Conservation (phyloP, 2,888 invertebrate species). For the Hecatera dysodea region DNA sequence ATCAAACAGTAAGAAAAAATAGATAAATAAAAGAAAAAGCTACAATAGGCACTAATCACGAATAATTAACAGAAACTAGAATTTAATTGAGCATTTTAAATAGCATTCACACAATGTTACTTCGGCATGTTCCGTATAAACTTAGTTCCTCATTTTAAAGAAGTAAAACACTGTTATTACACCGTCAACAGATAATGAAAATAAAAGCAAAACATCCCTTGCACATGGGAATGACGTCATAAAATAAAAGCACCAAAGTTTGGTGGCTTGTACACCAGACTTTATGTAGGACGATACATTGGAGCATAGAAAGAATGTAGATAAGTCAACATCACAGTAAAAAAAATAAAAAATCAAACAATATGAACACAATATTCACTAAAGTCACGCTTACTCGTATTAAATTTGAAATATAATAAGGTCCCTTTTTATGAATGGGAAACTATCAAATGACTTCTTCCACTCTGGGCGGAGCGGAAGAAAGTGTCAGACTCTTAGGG, state of each 20-base stretch:
- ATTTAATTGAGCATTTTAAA: neutral
- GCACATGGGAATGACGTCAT: slow-evolving; percentile 10
- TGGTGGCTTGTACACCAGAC: slow-evolving; percentile 16
- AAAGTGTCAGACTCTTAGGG: too few species aligned
- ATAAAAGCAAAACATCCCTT: slow-evolving; percentile 36
- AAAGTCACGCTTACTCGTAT: neutral
- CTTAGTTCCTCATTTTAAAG: neutral
- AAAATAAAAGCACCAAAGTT: slow-evolving; percentile 45
- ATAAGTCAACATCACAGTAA: neutral
- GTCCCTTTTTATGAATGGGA: too few species aligned
- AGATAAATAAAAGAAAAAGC: too few species aligned
- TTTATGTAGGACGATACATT: slow-evolving; percentile 33
- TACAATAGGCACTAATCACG: neutral
- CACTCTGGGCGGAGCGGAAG: too few species aligned
- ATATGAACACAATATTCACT: neutral
- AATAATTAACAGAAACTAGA: neutral
- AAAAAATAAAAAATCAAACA: neutral
- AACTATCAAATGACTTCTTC: too few species aligned
- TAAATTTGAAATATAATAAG: too few species aligned
- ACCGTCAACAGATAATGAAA: slow-evolving; percentile 25
- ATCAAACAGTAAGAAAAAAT: neutral
- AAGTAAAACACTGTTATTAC: neutral
- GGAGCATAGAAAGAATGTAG: slow-evolving; percentile 4
- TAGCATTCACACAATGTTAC: neutral
- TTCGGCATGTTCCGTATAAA: neutral